phyloP scores from a whole-genome alignment of 2,888 invertebrate species.

The Congeria kusceri region DNA sequence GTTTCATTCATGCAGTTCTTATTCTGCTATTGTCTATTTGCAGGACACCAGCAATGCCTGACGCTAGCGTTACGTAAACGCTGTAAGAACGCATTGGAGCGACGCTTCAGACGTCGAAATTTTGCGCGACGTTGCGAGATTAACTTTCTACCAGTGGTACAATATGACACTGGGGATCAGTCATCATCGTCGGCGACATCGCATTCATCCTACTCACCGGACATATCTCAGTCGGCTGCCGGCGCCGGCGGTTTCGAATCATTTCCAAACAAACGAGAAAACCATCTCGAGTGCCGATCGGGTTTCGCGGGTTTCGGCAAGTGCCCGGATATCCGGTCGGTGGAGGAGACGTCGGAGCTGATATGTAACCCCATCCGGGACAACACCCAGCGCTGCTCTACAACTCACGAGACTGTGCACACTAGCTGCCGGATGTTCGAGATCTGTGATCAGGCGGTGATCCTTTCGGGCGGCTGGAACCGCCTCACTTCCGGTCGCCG shows the following conservation, averaged over 20 bases:
- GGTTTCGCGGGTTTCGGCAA: constrained; percentile 82
- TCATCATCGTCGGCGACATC: neutral
- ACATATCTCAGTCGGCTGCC: too few species aligned
- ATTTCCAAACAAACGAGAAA: constrained; percentile 68
- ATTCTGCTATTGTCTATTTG: constrained; percentile 41
- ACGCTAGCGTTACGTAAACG: constrained; percentile 85
- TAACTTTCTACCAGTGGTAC: constrained; percentile 86
- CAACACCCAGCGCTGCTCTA: constrained; percentile 86
- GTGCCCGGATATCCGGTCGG: constrained; percentile 85
- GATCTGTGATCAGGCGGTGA: constrained; percentile 87
- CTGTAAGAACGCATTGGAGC: constrained; percentile 85
- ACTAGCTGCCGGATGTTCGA: constrained; percentile 86
- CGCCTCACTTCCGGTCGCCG: constrained; percentile 84
- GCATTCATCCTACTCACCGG: neutral
- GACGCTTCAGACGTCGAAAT: constrained; percentile 77
- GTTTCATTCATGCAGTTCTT: too few species aligned
- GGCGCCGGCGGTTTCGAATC: constrained; percentile 16
- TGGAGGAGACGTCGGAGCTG: constrained; percentile 83
- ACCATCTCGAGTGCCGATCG: constrained; percentile 79
- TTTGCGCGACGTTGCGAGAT: constrained; percentile 86
- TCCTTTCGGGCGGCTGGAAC: constrained; percentile 87
- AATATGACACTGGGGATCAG: constrained; percentile 63
- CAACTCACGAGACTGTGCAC: constrained; percentile 83
- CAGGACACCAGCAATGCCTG: constrained; percentile 86
- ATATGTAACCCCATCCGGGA: constrained; percentile 86